Evolutionary conservation across 2,797 vertebrate species (phyloP).

Genomic region (Sphenopsis melanotis): DNA sequence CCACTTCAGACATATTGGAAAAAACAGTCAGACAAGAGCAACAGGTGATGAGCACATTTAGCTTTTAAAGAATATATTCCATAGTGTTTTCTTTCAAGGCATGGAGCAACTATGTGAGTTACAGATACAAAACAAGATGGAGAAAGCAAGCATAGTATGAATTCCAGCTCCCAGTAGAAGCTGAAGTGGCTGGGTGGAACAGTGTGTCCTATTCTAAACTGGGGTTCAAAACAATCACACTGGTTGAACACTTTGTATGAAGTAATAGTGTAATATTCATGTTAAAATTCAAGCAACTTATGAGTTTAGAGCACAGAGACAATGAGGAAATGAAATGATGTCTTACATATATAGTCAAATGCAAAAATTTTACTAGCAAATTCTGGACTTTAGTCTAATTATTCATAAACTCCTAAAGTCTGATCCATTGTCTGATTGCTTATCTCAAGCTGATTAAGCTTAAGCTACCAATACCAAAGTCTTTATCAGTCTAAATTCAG

Average conservation of each 20-base stretch:
- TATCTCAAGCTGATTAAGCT: background rate
- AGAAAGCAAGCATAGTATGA: background rate
- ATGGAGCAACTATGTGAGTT: background rate
- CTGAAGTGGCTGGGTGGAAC: background rate
- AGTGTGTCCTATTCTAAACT: background rate
- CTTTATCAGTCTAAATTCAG: background rate
- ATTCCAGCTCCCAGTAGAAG: background rate
- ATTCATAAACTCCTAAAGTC: background rate
- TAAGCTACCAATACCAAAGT: background rate
- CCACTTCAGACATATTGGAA: background rate
- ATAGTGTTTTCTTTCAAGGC: background rate
- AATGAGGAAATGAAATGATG: background rate
- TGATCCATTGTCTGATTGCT: background rate
- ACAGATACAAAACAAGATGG: background rate
- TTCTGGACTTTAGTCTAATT: background rate
- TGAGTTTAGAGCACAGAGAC: background rate
- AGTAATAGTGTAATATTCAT: background rate
- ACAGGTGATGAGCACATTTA: background rate
- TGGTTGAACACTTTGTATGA: background rate
- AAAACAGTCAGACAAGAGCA: background rate
- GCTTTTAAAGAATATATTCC: background rate
- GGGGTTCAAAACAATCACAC: background rate
- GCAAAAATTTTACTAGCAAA: background rate
- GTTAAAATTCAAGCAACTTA: background rate
- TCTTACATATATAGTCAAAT: background rate